Evolutionary conservation across 2,113 vertebrate species (phyloP).

Genomic region (Ailurus styani): DNA sequence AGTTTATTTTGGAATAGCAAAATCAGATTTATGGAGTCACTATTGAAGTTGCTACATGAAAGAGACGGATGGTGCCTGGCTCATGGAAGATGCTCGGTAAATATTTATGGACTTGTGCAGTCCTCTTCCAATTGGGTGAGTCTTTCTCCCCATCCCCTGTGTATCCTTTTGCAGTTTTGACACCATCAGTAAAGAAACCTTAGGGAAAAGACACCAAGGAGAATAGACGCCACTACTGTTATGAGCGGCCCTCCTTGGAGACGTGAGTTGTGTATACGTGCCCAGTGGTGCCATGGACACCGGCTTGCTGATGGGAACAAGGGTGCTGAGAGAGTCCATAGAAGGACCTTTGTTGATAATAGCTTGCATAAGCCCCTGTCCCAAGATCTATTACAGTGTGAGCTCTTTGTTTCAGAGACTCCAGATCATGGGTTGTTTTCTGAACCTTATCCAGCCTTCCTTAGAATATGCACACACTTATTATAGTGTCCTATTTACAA

Average conservation of each 20-base stretch:
- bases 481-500: not conserved
- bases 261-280: not conserved
- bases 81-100: not conserved
- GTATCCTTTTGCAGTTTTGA: not conserved
- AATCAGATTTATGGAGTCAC: not conserved
- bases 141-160: not conserved
- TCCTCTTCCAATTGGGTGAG: not conserved
- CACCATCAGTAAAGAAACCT: slow-evolving; percentile 23
- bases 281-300: not conserved
- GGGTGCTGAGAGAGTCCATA: not conserved
- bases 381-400: not conserved
- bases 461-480: not conserved
- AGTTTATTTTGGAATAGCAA: not conserved
- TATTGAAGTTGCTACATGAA: not conserved
- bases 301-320: not conserved
- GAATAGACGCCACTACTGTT: not conserved
- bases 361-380: not conserved
- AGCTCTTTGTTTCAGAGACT: not conserved
- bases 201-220: not conserved
- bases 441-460: not conserved
- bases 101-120: not conserved
- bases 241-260: slow-evolving; percentile 13
- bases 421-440: not conserved
- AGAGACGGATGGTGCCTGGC: not conserved
- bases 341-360: not conserved